Evolutionary conservation across 2,797 vertebrate genomes (phyloP).

Genomic region (Mycteria americana): DNA sequence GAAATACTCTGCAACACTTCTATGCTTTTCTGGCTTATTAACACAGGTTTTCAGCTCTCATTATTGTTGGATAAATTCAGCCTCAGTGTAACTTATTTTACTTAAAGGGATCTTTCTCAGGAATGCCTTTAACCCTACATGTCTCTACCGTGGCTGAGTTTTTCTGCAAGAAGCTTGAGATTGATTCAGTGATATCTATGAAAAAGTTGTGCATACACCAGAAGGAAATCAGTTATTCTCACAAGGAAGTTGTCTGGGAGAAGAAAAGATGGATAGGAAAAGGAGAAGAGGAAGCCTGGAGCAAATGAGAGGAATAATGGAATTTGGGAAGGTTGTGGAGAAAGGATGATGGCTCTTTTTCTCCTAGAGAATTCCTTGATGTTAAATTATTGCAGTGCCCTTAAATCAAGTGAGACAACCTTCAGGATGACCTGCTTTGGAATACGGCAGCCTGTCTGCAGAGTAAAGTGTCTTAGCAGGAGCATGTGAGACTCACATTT

Average conservation of each 20-base stretch:
- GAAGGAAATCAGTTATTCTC: background rate
- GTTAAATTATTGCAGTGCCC: background rate
- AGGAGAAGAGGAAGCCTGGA: background rate
- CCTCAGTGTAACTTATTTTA: background rate
- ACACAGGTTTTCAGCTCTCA: background rate
- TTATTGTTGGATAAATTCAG: background rate
- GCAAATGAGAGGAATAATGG: background rate
- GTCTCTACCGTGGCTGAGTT: background rate
- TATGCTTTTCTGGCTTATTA: background rate
- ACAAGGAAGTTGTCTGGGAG: background rate
- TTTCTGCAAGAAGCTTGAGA: background rate
- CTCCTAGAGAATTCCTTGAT: background rate
- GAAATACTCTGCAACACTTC: background rate
- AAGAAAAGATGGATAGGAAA: background rate
- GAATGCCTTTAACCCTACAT: background rate
- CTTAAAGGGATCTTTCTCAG: background rate
- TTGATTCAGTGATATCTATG: background rate
- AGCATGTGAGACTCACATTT: background rate
- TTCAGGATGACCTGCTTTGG: background rate
- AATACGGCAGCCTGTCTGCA: background rate
- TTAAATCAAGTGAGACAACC: background rate
- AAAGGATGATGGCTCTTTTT: background rate
- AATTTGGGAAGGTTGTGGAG: background rate
- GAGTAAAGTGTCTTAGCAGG: background rate
- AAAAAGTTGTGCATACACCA: background rate